Base-by-base conservation (phyloP, 2,888 invertebrate genomes). In the Tachystola acroxantha region DNA sequence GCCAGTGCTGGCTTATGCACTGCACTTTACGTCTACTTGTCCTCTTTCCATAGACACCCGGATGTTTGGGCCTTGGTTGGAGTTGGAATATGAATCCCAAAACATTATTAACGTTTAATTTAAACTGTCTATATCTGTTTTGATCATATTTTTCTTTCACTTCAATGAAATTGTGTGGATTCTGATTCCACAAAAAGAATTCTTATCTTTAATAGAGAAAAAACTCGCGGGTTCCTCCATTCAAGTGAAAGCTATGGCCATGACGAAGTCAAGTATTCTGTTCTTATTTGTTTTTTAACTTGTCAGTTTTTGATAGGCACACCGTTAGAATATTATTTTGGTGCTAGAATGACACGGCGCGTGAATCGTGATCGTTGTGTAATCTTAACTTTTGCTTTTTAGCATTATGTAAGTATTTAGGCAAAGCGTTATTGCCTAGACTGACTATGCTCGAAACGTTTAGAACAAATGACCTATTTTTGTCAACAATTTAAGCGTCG, bases 1-100 rank as follows among this genome's bases (percentile, higher is more conserved):
- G 72, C 67, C 68, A 73, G 62, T 50, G 59, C 57, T 62, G 63
- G 24, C 60, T 68, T 65, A 63, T 65, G 61, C 60, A 64, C 60
- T 55, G 48, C 46, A 58, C 50, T 66, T 63, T 59, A 54, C 48
- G 53, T 65, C 55, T 62, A 57, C 48, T 55, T 60, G 64, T 54
- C 57, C 54, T 57, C 57, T 62, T 67, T 66, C 42, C 45, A 45
- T 46, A 50, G 45, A 51, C 37, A 67, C 62, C 62, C 64, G 65
- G 62, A 67, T 64, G 48, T 45, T 50, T 50, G 37, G 44, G 45
- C 39, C 42, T 48, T 42, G 46, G 40, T 7, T 13, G 41, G 36
- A 43, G 40, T 7, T 13, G 41, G 36, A 43, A 25, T 27, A 27
- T 26, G 27, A 26, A 19, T 10, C 11, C 5, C 27, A 27, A 25